Evolutionary conservation across 2,888 invertebrate species (phyloP).

Genomic region (Phyllotreta cruciferae): DNA sequence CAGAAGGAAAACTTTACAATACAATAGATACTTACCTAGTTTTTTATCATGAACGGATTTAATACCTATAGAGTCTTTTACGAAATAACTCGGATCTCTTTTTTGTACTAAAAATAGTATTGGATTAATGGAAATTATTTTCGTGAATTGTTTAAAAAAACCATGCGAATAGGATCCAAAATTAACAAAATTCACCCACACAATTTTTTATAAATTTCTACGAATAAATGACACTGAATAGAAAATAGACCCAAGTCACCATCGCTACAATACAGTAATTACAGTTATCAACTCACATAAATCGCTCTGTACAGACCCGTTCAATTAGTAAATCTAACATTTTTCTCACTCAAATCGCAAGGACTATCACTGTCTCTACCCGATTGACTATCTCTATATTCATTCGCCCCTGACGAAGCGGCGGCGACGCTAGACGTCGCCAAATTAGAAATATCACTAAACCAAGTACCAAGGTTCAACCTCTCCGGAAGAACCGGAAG

Average conservation of each 20-base stretch:
- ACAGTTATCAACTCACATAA: conserved; percentile 5
- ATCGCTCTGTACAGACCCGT: neutral
- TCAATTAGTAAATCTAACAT: conserved; percentile 36
- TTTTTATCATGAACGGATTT: neutral
- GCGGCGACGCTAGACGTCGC: conserved; percentile 54
- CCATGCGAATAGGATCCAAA: too few relatives aligned
- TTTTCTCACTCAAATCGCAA: conserved; percentile 48
- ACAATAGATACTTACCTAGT: conserved; percentile 1
- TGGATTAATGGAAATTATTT: neutral
- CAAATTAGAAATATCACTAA: conserved; percentile 59
- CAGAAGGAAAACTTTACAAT: neutral
- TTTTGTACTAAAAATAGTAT: neutral
- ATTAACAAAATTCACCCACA: too few relatives aligned
- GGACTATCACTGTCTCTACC: conserved; percentile 55
- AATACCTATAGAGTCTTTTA: neutral
- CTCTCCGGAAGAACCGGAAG: conserved; percentile 81
- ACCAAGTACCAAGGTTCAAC: conserved; percentile 65
- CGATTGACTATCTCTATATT: conserved; percentile 48
- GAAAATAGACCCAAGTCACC: conserved; percentile 14
- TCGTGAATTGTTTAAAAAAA: too few relatives aligned
- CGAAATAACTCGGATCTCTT: conserved; percentile 3
- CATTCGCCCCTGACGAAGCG: conserved; percentile 40
- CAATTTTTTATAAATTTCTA: too few relatives aligned
- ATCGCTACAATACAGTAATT: conserved; percentile 6
- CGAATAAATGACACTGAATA: too few relatives aligned